Conservation (phyloP, 2,113 vertebrate species). For the Brienomyrus longianalis region DNA sequence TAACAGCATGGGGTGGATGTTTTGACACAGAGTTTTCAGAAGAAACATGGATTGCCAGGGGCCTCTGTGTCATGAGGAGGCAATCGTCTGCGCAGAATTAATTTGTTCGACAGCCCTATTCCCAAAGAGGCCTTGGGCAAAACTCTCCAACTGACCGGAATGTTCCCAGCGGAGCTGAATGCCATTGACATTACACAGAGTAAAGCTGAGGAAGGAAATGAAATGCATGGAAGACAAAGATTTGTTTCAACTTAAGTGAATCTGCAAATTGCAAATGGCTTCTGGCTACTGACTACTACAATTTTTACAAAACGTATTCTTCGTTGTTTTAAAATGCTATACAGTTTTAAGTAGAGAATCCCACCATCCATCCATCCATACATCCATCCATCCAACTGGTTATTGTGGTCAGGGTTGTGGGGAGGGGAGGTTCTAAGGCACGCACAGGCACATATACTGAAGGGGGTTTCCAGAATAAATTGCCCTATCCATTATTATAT, state of each 20-base stretch:
- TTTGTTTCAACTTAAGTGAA: neutral
- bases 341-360: neutral
- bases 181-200: neutral
- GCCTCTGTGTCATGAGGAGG: neutral
- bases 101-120: neutral
- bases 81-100: neutral
- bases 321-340: neutral
- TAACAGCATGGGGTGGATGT: neutral
- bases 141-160: neutral
- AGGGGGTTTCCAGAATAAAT: neutral
- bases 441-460: neutral
- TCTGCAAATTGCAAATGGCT: neutral
- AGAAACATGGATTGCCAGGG: neutral
- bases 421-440: neutral
- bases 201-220: neutral
- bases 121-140: neutral
- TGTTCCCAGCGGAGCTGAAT: neutral
- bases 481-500: neutral
- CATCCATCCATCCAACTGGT: neutral
- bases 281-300: neutral
- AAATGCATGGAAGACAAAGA: neutral
- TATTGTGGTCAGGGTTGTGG: neutral
- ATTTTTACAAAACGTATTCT: neutral
- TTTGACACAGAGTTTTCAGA: neutral
- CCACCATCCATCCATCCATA: neutral